Evolutionary conservation across 2,113 vertebrate species (phyloP).

Genomic region (Leucoraja erinaceus): DNA sequence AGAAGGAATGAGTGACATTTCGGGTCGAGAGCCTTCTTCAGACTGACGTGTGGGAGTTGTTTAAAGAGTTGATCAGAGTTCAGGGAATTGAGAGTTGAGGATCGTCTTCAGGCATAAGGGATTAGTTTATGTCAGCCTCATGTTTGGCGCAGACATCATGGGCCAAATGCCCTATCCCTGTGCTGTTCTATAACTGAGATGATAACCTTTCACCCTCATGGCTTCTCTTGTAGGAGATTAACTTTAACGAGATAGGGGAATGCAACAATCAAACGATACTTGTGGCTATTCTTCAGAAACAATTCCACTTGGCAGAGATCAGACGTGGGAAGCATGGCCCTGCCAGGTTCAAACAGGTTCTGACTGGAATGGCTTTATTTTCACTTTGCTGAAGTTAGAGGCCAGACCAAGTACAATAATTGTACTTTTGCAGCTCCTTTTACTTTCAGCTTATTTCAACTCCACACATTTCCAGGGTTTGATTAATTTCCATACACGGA

Average conservation of each 20-base stretch:
- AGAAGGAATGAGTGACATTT: too few relatives aligned
- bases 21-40: too few relatives aligned
- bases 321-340: not conserved
- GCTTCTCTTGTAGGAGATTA: not conserved
- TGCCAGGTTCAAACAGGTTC: not conserved
- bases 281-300: not conserved
- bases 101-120: too few relatives aligned
- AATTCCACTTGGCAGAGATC: not conserved
- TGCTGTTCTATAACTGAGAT: too few relatives aligned
- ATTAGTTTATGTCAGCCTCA: too few relatives aligned
- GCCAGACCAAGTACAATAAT: not conserved
- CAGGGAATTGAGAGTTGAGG: too few relatives aligned
- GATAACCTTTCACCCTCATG: not conserved
- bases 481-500: not conserved
- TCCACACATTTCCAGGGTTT: not conserved
- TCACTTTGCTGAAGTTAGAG: not conserved
- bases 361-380: not conserved
- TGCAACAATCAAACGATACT: not conserved
- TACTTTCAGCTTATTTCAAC: not conserved
- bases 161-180: too few relatives aligned
- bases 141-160: too few relatives aligned
- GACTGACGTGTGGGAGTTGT: too few relatives aligned
- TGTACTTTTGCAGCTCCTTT: not conserved
- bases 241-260: not conserved
- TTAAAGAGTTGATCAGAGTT: too few relatives aligned